Base-by-base conservation (phyloP, 2,888 invertebrate species). In the Scaptomyza parva region DNA sequence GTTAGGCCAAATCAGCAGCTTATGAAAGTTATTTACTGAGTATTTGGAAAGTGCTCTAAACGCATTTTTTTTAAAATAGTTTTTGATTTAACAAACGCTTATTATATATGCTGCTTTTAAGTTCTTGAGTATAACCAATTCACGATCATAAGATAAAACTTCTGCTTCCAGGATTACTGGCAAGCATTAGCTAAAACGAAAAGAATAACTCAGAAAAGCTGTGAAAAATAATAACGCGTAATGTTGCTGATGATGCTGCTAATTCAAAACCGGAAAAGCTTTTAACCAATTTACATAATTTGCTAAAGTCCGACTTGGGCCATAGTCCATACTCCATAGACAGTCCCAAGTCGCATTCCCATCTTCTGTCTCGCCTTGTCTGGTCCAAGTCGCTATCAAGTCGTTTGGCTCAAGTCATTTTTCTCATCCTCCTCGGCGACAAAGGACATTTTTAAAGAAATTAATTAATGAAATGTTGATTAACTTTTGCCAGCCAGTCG, bases 221-320 rank as follows among this genome's bases (percentile, higher is more conserved):
- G 53, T 50, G 78, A 71, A 74, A 57, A 76, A 85, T 77, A 82
- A 79, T 73, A 67, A 60, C 71, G 62, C 26, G 62, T 62, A 77
- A 77, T 74, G 60, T 71, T 69, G 78, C 77, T 85, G 78, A 78
- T 84, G 88, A 85, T 78, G 86, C 86, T 82, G 86, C 86, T 79
- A 85, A 89, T 87, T 90, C 83, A 85, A 86, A 80, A 76, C 88
- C 86, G 80, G 85, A 83, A 90, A 89, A 86, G 89, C 89, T 90
- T 88, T 89, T 86, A 89, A 87, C 81, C 88, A 89, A 89, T 89
- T 89, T 90, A 85, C 90, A 89, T 89, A 90, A 89, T 89, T 89
- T 80, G 66, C 78, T 71, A 77, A 76, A 76, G 72, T 78, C 70
- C 72, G 68, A 52, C 43, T 62, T 30, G 45, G 58, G 40, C 55